phyloP scores from a whole-genome alignment of 1,140 invertebrate species.

The Drosophila tsacasi region DNA sequence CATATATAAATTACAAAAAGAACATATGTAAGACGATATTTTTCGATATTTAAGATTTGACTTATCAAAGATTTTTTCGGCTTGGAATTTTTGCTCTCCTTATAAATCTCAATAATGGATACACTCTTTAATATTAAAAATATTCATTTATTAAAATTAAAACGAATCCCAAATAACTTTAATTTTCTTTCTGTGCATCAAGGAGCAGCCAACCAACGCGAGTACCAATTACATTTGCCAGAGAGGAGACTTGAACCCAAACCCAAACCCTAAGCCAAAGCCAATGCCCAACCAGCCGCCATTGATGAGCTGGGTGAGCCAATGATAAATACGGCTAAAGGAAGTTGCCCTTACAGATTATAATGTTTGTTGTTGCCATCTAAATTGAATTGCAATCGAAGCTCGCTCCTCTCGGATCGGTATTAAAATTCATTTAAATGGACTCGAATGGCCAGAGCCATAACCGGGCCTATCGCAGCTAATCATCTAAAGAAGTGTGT shows the following conservation, averaged over 20 bases:
- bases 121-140: not conserved
- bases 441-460: conserved; percentile 39
- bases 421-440: conserved; percentile 82
- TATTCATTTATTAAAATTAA: not conserved
- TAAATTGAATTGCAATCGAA: conserved; percentile 68
- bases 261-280: not conserved
- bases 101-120: not conserved
- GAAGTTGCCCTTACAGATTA: conserved; percentile 60
- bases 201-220: conserved; percentile 52
- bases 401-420: conserved; percentile 37
- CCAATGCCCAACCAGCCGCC: conserved; percentile 28
- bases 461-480: conserved; percentile 69
- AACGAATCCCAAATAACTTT: too few species aligned
- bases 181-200: not conserved
- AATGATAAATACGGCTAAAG: conserved; percentile 68
- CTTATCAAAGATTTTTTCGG: not conserved
- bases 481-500: conserved; percentile 81
- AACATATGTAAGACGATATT: not conserved
- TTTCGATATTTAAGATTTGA: not conserved
- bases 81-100: not conserved
- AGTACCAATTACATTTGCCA: conserved; percentile 79
- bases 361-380: conserved; percentile 51
- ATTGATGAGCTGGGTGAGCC: conserved; percentile 73
- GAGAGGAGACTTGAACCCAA: conserved; percentile 47
- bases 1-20: too few species aligned